Conservation (phyloP, 2,888 invertebrate species). For the Argyresthia albistria region DNA sequence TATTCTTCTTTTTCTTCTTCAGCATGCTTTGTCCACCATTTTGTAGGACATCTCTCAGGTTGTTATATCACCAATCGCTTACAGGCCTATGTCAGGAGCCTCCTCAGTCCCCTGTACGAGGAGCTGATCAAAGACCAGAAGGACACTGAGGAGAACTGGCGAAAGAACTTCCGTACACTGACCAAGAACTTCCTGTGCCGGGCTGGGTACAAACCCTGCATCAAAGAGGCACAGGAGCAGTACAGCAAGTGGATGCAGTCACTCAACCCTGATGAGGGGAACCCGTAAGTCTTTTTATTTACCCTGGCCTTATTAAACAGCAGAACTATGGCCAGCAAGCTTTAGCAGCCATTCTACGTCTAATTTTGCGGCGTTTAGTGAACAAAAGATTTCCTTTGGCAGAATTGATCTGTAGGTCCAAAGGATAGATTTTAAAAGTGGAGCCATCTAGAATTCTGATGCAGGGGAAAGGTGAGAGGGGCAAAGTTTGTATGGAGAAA, state of each 20-base stretch:
- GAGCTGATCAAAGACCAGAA: slow-evolving; percentile 66
- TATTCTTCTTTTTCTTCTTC: neutral
- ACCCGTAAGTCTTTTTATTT: slow-evolving; percentile 75
- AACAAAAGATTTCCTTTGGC: no score
- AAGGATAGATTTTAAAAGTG: no score
- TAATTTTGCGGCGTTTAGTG: no score
- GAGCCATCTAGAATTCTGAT: no score
- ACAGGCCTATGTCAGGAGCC: slow-evolving; percentile 78
- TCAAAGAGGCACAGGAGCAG: slow-evolving; percentile 80
- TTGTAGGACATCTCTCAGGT: neutral
- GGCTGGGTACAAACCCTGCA: slow-evolving; percentile 84
- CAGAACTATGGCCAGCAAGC: no score
- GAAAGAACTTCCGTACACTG: slow-evolving; percentile 76
- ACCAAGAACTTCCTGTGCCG: slow-evolving; percentile 82
- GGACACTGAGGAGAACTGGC: slow-evolving; percentile 77
- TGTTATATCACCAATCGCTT: neutral
- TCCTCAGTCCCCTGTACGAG: slow-evolving; percentile 81
- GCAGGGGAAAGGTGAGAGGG: no score
- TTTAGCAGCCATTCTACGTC: no score
- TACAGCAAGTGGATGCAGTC: slow-evolving; percentile 84
- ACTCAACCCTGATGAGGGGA: slow-evolving; percentile 82
- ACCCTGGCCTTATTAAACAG: no score
- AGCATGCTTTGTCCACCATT: neutral
- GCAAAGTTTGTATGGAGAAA: no score
- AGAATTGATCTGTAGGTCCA: no score